A percentile compares a stretch with the other conserved stretches of the same genome.
phyloP scores from a whole-genome alignment of 2,888 invertebrate genomes.

The Cataglyphis livida region DNA sequence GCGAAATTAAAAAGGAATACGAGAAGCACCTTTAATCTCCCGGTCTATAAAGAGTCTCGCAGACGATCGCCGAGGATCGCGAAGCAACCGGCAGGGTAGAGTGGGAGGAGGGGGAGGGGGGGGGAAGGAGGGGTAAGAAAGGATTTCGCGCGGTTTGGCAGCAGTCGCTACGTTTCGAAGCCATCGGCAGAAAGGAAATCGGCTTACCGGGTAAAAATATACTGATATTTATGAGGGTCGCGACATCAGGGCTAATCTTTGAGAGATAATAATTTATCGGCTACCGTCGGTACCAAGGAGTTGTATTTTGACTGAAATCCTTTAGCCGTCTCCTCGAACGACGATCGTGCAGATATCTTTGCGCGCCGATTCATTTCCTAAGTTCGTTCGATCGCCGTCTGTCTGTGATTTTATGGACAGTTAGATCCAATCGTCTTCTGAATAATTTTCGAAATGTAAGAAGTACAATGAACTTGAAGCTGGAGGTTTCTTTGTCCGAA shows the following conservation, averaged over 20 bases:
- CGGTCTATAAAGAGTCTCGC: slow-evolving; percentile 80
- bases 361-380: slow-evolving; percentile 48
- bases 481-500: not conserved
- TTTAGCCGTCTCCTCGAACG: slow-evolving; percentile 54
- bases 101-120: slow-evolving; percentile 53
- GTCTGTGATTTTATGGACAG: slow-evolving; percentile 35
- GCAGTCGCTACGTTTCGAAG: slow-evolving; percentile 82
- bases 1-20: slow-evolving; percentile 75
- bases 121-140: slow-evolving; percentile 62
- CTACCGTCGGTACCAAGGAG: slow-evolving; percentile 73
- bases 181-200: slow-evolving; percentile 84
- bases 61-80: slow-evolving; percentile 64
- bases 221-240: slow-evolving; percentile 85
- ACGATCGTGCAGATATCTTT: slow-evolving; percentile 60
- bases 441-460: not conserved
- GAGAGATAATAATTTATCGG: slow-evolving; percentile 85
- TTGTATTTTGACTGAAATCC: slow-evolving; percentile 82
- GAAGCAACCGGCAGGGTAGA: slow-evolving; percentile 45
- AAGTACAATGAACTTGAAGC: not conserved
- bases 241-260: slow-evolving; percentile 85
- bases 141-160: slow-evolving; percentile 82
- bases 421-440: slow-evolving; percentile 13
- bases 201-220: slow-evolving; percentile 85
- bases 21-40: slow-evolving; percentile 83
- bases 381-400: not conserved